Evolutionary conservation across 2,888 invertebrate species (phyloP).

Genomic region (Acanthosepion pharaonis): DNA sequence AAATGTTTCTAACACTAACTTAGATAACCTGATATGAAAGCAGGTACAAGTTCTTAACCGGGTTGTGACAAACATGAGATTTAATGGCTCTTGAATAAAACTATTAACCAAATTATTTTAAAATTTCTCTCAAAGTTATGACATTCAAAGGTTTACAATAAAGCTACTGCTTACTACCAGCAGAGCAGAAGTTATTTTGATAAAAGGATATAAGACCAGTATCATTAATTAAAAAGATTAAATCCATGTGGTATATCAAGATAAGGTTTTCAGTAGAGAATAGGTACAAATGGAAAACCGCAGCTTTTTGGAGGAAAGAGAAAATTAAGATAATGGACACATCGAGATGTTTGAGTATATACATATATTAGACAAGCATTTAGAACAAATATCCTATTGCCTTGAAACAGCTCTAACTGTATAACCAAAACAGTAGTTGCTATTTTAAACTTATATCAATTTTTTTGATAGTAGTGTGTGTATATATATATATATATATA

Average conservation of each 20-base stretch:
- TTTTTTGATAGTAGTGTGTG: background rate
- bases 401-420: background rate
- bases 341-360: conserved; percentile 24
- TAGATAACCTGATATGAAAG: background rate
- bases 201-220: background rate
- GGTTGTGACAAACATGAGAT: background rate
- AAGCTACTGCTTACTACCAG: background rate
- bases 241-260: background rate
- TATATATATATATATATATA: too few relatives aligned
- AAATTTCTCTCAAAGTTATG: background rate
- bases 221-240: background rate
- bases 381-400: background rate
- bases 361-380: background rate
- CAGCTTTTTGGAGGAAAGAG: background rate
- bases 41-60: background rate
- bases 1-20: too few relatives aligned
- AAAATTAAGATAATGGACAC: background rate
- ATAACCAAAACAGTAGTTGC: background rate
- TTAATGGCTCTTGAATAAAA: background rate
- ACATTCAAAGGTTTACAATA: background rate
- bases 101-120: background rate
- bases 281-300: background rate
- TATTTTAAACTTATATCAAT: background rate
- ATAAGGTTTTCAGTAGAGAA: background rate
- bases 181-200: background rate